phyloP scores from a whole-genome alignment of 1,140 invertebrate genomes.

The Brachionus koreanus region DNA sequence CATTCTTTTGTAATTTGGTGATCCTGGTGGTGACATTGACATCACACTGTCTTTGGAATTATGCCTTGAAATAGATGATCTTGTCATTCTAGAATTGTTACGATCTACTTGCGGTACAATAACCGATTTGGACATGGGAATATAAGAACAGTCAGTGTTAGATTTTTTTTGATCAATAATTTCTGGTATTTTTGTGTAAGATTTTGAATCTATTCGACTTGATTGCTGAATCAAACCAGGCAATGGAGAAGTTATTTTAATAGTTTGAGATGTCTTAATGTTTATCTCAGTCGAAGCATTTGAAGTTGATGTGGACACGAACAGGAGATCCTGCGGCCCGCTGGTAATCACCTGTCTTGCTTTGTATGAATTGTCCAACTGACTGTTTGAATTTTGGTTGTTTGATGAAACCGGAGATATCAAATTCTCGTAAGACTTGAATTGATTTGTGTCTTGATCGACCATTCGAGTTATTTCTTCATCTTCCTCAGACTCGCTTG shows the following conservation, averaged over 20 bases:
- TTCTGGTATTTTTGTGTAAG: conserved; percentile 42
- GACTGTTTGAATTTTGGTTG: not conserved
- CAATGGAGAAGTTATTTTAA: not conserved
- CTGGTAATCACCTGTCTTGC: not conserved
- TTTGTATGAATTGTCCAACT: not conserved
- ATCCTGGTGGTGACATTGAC: conserved; percentile 50
- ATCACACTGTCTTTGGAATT: conserved; percentile 42
- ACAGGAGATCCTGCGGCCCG: conserved; percentile 2
- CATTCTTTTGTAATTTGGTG: conserved; percentile 51
- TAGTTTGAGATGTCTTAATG: not conserved
- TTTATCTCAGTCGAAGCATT: conserved; percentile 18
- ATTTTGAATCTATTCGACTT: conserved; percentile 9
- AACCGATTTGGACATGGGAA: conserved; percentile 22
- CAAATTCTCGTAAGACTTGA: conserved; percentile 15
- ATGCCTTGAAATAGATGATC: conserved; percentile 22
- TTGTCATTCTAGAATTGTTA: conserved; percentile 9
- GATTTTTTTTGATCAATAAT: not conserved
- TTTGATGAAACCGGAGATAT: not conserved
- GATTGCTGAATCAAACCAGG: not conserved
- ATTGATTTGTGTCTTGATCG: not conserved
- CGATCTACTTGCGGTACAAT: not conserved
- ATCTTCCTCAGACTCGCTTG: conserved; percentile 41
- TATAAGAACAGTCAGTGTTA: not conserved
- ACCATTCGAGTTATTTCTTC: conserved; percentile 43
- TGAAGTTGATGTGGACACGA: conserved; percentile 12